Conservation (phyloP, 2,888 invertebrate species). For the Phalera bucephala region DNA sequence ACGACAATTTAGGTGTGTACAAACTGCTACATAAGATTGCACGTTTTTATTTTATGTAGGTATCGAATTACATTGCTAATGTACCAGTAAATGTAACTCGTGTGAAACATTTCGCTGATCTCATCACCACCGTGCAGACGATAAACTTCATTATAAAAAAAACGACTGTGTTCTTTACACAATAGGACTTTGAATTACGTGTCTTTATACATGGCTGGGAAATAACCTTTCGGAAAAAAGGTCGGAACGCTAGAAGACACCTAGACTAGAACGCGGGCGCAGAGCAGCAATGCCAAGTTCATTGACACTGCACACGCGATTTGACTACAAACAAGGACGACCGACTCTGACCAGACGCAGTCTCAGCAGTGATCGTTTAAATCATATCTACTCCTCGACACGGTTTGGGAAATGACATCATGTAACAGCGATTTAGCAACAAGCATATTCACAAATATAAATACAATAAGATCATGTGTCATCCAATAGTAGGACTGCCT, state of each 20-base stretch:
- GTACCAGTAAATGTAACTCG: conserved; percentile 2
- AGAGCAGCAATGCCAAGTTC: conserved; percentile 36
- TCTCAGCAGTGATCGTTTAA: conserved; percentile 6
- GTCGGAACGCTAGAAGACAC: conserved; percentile 10
- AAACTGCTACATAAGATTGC: conserved; percentile 1
- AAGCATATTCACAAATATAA: background rate
- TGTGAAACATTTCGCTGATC: conserved; percentile 10
- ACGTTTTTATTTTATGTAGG: conserved; percentile 11
- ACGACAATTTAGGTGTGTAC: background rate
- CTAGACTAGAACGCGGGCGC: conserved; percentile 23
- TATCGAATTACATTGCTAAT: conserved; percentile 11
- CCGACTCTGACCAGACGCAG: conserved; percentile 1
- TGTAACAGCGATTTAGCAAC: conserved; percentile 10
- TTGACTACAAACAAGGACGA: conserved; percentile 28
- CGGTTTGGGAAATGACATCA: background rate
- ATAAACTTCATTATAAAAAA: conserved; percentile 5
- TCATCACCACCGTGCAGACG: conserved; percentile 6
- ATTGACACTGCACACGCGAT: conserved; percentile 39
- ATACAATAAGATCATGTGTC: too few species aligned
- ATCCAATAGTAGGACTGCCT: too few species aligned
- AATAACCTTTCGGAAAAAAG: conserved; percentile 6
- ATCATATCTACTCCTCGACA: conserved; percentile 3
- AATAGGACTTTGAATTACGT: conserved; percentile 10
- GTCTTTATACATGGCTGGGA: background rate
- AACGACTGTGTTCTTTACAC: background rate